Percentiles rank a stretch among this genome's conserved stretches.
Evolutionary conservation across 2,888 invertebrate genomes (phyloP).

Genomic region (Microctonus brassicae): DNA sequence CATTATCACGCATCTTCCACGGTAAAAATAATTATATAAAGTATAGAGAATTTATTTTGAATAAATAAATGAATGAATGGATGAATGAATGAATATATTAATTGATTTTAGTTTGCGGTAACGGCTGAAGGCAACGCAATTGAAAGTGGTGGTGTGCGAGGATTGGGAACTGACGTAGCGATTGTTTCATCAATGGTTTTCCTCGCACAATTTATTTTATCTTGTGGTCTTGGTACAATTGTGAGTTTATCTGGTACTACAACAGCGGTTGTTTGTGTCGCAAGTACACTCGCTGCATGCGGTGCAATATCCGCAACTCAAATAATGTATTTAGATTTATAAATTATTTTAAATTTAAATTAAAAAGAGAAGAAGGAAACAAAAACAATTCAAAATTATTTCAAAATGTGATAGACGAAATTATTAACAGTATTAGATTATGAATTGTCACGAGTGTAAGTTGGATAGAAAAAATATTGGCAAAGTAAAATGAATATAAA

Average conservation of each 20-base stretch:
- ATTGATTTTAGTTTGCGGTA: constrained; percentile 74
- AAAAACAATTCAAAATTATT: neutral
- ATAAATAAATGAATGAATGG: neutral
- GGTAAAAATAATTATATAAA: constrained; percentile 78
- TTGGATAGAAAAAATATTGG: too few relatives aligned
- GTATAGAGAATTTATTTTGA: too few relatives aligned
- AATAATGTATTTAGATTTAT: constrained; percentile 91
- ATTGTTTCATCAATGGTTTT: constrained; percentile 97
- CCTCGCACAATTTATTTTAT: constrained; percentile 92
- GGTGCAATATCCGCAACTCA: constrained; percentile 89
- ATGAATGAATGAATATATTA: neutral
- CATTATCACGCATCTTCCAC: constrained; percentile 93
- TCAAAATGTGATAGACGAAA: too few relatives aligned
- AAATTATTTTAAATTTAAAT: constrained; percentile 55
- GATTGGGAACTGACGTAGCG: constrained; percentile 95
- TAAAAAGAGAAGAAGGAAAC: too few relatives aligned
- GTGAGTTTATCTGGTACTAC: constrained; percentile 86
- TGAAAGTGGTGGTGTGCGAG: constrained; percentile 79
- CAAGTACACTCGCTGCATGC: constrained; percentile 85
- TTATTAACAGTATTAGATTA: too few relatives aligned
- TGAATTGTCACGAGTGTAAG: too few relatives aligned
- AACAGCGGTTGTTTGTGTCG: constrained; percentile 88
- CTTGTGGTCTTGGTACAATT: constrained; percentile 88
- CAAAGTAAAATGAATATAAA: too few relatives aligned
- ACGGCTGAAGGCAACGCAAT: constrained; percentile 73